Evolutionary conservation across 2,113 vertebrate species (phyloP).

Genomic region (Calcarius ornatus): DNA sequence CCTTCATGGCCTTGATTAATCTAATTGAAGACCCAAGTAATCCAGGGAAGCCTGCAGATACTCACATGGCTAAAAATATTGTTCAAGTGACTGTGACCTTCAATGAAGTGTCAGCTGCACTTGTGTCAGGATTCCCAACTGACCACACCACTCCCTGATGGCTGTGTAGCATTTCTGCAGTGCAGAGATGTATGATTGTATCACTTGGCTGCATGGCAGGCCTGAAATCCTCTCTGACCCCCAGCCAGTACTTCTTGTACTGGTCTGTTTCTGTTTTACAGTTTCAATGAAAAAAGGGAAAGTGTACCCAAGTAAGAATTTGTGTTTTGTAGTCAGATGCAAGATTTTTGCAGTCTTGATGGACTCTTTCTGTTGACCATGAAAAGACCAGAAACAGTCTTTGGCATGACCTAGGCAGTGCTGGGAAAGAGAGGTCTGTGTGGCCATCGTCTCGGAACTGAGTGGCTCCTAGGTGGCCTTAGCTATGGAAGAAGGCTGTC

Average conservation of each 20-base stretch:
- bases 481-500: background rate
- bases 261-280: background rate
- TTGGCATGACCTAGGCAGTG: background rate
- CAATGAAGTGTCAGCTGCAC: fast-evolving
- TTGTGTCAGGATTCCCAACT: fast-evolving
- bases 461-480: fast-evolving
- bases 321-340: background rate
- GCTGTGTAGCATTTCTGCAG: fast-evolving
- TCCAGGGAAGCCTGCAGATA: background rate
- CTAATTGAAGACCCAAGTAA: background rate
- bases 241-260: background rate
- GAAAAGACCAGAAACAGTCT: background rate
- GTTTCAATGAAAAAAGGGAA: background rate
- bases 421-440: background rate
- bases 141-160: fast-evolving
- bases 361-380: fast-evolving
- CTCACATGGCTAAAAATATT: background rate
- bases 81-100: fast-evolving
- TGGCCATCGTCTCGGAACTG: background rate
- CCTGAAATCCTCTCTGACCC: background rate
- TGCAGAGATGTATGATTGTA: fast-evolving
- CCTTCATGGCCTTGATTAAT: background rate
- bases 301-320: background rate
- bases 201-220: fast-evolving
- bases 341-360: background rate